These are phyloP conservation scores for Aphelinus atriplicis DNA, from an alignment of 1,140 invertebrate genomes.

Conservation along the genomic window DNA sequence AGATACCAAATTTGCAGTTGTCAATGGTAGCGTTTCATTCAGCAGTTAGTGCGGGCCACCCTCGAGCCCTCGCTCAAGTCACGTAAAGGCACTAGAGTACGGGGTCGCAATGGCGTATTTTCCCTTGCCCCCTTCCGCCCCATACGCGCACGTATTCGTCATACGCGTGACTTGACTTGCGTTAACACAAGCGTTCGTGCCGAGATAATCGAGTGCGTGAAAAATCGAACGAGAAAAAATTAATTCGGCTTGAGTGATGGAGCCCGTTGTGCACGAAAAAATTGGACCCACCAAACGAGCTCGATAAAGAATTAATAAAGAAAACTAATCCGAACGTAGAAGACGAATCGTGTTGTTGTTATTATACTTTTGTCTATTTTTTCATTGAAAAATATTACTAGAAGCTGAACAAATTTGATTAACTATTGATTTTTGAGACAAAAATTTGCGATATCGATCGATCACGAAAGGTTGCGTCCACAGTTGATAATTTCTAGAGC, in stretches of 20 bases:
- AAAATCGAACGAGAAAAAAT: slow-evolving; percentile 15
- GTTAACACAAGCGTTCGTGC: slow-evolving; percentile 5
- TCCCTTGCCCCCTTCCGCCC: not conserved
- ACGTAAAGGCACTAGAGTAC: slow-evolving; percentile 9
- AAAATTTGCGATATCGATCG: not conserved
- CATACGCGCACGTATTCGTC: slow-evolving; percentile 14
- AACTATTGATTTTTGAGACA: too few species aligned
- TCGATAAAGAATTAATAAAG: too few species aligned
- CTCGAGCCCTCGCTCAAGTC: slow-evolving; percentile 1
- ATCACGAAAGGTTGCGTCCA: slow-evolving; percentile 13
- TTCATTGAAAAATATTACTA: too few species aligned
- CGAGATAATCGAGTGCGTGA: slow-evolving; percentile 27
- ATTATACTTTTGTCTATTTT: too few species aligned
- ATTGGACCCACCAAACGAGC: not conserved
- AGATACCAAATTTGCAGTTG: slow-evolving; percentile 4
- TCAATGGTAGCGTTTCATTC: slow-evolving; percentile 31
- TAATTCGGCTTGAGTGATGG: not conserved
- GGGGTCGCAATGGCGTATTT: not conserved
- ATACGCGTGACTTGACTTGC: slow-evolving; percentile 9
- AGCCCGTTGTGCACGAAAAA: not conserved
- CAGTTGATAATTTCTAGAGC: slow-evolving; percentile 9
- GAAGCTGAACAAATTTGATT: too few species aligned
- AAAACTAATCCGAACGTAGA: too few species aligned
- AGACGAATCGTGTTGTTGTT: too few species aligned
- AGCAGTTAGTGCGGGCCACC: not conserved